Conservation (phyloP, 2,888 invertebrate genomes). For the Nematopogon swammerdamellus region DNA sequence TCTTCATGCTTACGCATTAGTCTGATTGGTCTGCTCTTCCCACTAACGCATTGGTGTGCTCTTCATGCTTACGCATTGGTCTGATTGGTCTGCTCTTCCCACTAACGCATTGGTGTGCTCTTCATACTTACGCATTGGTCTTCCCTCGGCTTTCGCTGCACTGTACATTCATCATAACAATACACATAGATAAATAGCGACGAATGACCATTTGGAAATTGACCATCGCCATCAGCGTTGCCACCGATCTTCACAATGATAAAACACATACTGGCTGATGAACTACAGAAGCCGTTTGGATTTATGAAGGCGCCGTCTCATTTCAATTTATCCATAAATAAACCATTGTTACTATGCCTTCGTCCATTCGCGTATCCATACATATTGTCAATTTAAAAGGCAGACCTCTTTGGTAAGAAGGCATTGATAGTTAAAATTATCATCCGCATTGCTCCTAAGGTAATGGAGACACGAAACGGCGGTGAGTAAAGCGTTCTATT, state of each 20-base stretch:
- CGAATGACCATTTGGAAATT: no score
- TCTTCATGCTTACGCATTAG: no score
- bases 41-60: no score
- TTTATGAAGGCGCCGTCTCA: background rate
- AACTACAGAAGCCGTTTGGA: background rate
- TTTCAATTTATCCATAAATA: background rate
- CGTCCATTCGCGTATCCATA: background rate
- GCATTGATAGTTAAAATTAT: background rate
- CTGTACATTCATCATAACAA: no score
- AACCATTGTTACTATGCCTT: background rate
- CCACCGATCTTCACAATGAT: background rate
- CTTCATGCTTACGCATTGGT: no score
- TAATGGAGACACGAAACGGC: background rate
- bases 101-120: no score
- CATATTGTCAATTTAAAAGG: background rate
- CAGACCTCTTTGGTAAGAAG: background rate
- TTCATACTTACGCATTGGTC: no score
- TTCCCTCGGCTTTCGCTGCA: no score
- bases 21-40: no score
- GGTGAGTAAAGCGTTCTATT: background rate
- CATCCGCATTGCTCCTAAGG: background rate
- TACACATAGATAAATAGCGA: no score
- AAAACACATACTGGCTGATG: background rate
- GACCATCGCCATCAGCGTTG: background rate
- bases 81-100: no score